A percentile compares a stretch with the other conserved stretches of the same genome.
These are phyloP conservation scores for Paramuricea clavata DNA, from an alignment of 92 coral and sea anemone genomes.

Conservation along the genomic window DNA sequence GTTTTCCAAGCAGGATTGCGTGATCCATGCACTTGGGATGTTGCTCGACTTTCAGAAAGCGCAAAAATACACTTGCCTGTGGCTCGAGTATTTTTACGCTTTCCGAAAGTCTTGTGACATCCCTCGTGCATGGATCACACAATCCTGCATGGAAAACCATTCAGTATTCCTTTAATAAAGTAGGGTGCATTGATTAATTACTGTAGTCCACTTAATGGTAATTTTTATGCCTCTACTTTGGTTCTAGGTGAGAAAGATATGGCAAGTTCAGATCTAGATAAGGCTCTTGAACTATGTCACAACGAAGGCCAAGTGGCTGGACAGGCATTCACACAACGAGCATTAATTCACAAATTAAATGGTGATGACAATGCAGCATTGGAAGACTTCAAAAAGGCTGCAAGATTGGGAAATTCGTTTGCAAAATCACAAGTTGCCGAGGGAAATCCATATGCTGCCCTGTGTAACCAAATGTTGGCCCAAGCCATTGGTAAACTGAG, in stretches of 20 bases:
- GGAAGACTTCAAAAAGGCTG: slow-evolving; percentile 83
- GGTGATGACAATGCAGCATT: slow-evolving; percentile 80
- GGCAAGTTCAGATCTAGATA: slow-evolving; percentile 88
- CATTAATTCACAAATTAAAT: slow-evolving; percentile 81
- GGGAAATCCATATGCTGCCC: slow-evolving; percentile 98
- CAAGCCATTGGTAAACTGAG: slow-evolving; percentile 79
- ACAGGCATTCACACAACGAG: slow-evolving; percentile 96
- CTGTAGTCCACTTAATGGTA: no score
- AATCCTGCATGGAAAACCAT: no score
- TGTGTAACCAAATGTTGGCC: slow-evolving; percentile 94
- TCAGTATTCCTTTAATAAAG: no score
- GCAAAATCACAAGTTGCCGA: slow-evolving; percentile 93
- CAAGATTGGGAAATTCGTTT: slow-evolving; percentile 87
- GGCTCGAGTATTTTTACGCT: no score
- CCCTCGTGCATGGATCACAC: no score
- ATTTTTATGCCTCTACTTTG: not conserved
- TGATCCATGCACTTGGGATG: no score
- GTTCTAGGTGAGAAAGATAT: slow-evolving; percentile 75
- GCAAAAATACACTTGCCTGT: no score
- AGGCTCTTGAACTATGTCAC: slow-evolving; percentile 78
- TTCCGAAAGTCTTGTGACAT: no score
- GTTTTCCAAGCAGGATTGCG: no score
- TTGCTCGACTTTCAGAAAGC: no score
- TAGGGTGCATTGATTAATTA: no score
- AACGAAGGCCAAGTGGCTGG: slow-evolving; percentile 82